Evolutionary conservation across 2,888 invertebrate species (phyloP).

Genomic region (Alsophila aescularia): DNA sequence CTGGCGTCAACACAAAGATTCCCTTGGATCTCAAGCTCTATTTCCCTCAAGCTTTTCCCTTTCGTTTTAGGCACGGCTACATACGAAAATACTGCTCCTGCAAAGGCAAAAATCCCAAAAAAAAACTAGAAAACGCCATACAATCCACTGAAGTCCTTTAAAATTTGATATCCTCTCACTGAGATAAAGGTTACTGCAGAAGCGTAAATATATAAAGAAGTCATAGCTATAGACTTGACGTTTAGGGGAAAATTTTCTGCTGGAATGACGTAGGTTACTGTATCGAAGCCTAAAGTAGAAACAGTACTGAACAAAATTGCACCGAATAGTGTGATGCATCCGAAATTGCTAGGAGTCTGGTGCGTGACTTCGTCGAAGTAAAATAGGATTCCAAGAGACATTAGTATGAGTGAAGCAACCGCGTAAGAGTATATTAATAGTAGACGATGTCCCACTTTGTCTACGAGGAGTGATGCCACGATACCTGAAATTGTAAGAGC

Average conservation of each 20-base stretch:
- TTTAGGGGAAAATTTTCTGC: slow-evolving; percentile 84
- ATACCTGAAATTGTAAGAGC: slow-evolving; percentile 62
- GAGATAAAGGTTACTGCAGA: slow-evolving; percentile 69
- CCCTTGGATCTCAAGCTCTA: slow-evolving; percentile 78
- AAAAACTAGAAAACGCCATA: slow-evolving; percentile 77
- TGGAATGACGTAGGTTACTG: slow-evolving; percentile 74
- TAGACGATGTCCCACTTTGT: slow-evolving; percentile 70
- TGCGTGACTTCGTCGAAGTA: slow-evolving; percentile 54
- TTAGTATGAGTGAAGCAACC: slow-evolving; percentile 53
- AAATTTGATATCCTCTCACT: slow-evolving; percentile 75
- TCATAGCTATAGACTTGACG: slow-evolving; percentile 81
- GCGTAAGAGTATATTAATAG: slow-evolving; percentile 68
- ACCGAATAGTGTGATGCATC: slow-evolving; percentile 69
- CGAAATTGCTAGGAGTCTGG: slow-evolving; percentile 47
- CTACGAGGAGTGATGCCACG: slow-evolving; percentile 58
- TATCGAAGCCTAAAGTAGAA: slow-evolving; percentile 72
- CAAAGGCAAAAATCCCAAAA: slow-evolving; percentile 68
- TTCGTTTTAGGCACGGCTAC: slow-evolving; percentile 82
- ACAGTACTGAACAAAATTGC: slow-evolving; percentile 57
- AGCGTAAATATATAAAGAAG: slow-evolving; percentile 71
- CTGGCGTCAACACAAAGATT: slow-evolving; percentile 41
- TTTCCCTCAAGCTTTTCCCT: slow-evolving; percentile 82
- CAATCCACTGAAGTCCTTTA: slow-evolving; percentile 72
- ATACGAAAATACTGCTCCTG: slow-evolving; percentile 71
- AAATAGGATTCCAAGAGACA: slow-evolving; percentile 63